Conservation (phyloP, 2,888 invertebrate genomes). For the Leptinotarsa peninsularis region DNA sequence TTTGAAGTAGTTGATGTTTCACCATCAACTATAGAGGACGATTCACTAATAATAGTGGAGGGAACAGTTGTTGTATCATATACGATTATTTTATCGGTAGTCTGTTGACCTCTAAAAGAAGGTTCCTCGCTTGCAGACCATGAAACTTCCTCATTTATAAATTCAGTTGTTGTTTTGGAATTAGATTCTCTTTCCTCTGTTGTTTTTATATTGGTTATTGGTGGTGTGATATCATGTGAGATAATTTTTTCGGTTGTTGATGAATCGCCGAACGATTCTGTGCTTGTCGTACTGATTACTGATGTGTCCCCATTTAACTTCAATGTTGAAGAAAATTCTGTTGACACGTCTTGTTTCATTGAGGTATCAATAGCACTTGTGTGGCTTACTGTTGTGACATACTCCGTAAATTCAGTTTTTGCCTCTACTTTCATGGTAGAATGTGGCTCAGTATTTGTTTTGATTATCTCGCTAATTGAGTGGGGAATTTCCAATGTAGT, state of each 20-base stretch:
- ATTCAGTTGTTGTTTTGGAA: background rate
- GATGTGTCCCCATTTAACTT: background rate
- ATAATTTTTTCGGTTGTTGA: constrained; percentile 23
- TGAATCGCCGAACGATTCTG: background rate
- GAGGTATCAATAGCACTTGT: too few relatives aligned
- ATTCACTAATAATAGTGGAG: background rate
- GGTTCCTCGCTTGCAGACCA: background rate
- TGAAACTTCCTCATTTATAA: background rate
- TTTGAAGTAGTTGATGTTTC: background rate
- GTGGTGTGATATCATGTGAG: constrained; percentile 1
- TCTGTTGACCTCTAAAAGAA: background rate
- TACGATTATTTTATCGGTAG: background rate
- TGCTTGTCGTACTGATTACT: background rate
- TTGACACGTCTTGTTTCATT: too few relatives aligned
- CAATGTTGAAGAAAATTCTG: too few relatives aligned
- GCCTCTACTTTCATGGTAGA: too few relatives aligned
- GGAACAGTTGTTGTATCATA: background rate
- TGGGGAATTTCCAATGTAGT: too few relatives aligned
- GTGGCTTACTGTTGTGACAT: too few relatives aligned
- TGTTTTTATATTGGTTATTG: background rate
- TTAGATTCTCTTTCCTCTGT: constrained; percentile 1
- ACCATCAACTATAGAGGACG: background rate
- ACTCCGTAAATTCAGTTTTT: too few relatives aligned
- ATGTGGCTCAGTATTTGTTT: too few relatives aligned
- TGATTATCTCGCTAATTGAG: too few relatives aligned